Evolutionary conservation across 2,888 invertebrate genomes (phyloP), one percentile per base, ranked within the genome.

Genomic region (Pandemis heparana): DNA sequence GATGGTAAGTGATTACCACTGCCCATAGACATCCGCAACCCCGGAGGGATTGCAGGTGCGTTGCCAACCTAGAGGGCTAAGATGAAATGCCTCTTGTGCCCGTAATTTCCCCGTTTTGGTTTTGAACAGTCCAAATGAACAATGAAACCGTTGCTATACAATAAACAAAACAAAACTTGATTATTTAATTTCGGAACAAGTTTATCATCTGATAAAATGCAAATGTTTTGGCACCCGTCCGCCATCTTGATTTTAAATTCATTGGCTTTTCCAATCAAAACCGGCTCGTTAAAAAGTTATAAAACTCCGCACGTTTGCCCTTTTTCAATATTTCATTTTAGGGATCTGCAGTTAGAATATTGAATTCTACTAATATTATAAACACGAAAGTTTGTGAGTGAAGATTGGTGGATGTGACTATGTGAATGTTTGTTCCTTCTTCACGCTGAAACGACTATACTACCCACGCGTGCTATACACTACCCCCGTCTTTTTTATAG

Each of bases 231-330:
- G 61, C 23, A n/a, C 32, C 46, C 43, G 18, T 61, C 62, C 14
- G 41, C 43, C 62, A 43, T 62, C 14, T 51, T 61, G 53, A 72
- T 67, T 72, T 67, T 43, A 67, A 72, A 72, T 72, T 72, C 71
- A 72, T 71, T 71, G 71, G 43, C n/a, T 67, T 66, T 62, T 67
- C 71, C 71, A 72, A 72, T 72, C 71, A 72, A 62, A 61, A 56
- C 38, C 7, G 7, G 62, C 43, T 72, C 71, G 71, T 72, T 72
- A 72, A 72, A 67, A 67, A 72, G 71, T 62, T 62, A 62, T 72
- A 72, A 67, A 71, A 51, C 43, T 62, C 38, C 39, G 60, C 12
- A 53, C 69, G 65, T 56, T 67, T 67, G 43, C 62, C 38, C 61
- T 41, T 53, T 70, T 63, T 51, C 65, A 71, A 71, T 71, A 60